Base-by-base conservation (phyloP, 2,888 invertebrate species). In the Aphrophora alni region DNA sequence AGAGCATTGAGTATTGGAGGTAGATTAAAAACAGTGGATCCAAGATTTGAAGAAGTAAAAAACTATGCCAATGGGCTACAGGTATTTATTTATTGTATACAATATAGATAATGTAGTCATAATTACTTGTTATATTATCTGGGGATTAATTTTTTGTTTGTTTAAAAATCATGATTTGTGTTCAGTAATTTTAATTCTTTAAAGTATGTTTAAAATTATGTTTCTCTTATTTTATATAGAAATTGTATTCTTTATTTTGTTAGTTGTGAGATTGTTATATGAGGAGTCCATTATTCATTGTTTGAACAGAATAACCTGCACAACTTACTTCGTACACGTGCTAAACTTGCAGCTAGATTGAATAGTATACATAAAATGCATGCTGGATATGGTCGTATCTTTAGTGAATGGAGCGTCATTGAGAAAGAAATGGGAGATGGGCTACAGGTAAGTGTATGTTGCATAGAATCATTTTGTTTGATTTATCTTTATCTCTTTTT, bases 381-480 rank as follows among this genome's bases (percentile, higher is more conserved):
- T 87, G 93, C 93, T 0, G 94, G 95, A 88, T 95, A 95, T 85
- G 95, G 95, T 0, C 91, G 95, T 73, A 91, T 95, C 80, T 95
- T 95, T 86, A 95, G 95, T 85, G 95, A 96, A 87, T 96, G 95
- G 95, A 95, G 95, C 87, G 94, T 93, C 38, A 92, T 94, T 77
- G 96, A 96, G 86, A 93, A 92, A 84, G 93, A 93, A 82, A 95
- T 95, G 93, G 94, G 93, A 0, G 95, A 95, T 86, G 94, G 94
- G 0, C 86, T 96, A 76, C 95, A 94, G 87, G 89, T 89, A 75
- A 72, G 59, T 7, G n/a, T n/a, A n/a, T n/a, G n/a, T n/a, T n/a
- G n/a, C n/a, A 75, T 3, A 59, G 44, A 33, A 8, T 69, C n/a
- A n/a, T n/a, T n/a, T n/a, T n/a, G n/a, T n/a, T n/a, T n/a, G n/a